These are phyloP conservation scores for Camelus dromedarius DNA, from an alignment of 2,113 vertebrate genomes.

Conservation along the genomic window DNA sequence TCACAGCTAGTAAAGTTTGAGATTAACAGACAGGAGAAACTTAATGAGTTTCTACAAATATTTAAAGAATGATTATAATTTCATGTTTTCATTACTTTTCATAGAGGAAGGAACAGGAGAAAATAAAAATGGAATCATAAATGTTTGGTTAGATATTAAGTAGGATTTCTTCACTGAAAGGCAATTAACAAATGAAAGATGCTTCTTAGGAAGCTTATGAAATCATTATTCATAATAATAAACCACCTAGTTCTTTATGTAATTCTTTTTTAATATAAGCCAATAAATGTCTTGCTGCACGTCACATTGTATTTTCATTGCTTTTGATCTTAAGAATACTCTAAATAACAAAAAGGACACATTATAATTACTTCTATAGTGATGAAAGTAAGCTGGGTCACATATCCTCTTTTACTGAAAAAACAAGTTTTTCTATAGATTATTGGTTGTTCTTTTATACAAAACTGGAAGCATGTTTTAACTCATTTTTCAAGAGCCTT, in stretches of 20 bases:
- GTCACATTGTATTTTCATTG: background rate
- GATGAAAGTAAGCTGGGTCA: background rate
- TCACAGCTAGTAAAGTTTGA: background rate
- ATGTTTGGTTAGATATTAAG: background rate
- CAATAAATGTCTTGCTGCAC: background rate
- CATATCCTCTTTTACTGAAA: background rate
- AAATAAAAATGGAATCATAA: background rate
- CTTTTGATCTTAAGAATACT: background rate
- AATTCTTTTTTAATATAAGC: background rate
- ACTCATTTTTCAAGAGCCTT: background rate
- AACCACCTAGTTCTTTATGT: background rate
- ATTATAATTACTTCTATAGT: background rate
- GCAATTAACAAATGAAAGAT: background rate
- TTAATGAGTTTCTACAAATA: background rate
- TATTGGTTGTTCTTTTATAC: background rate
- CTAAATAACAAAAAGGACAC: background rate
- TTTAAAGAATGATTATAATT: slow-evolving; percentile 14
- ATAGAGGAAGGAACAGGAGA: background rate
- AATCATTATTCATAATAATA: background rate
- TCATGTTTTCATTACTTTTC: background rate
- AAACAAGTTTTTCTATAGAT: background rate
- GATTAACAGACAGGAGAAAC: background rate
- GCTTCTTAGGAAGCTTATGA: background rate
- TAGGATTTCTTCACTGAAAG: background rate
- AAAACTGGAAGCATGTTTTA: background rate